Evolutionary conservation across 2,888 invertebrate species (phyloP), one percentile per base, ranked within the genome.

Genomic region (Aleiodes testaceus): DNA sequence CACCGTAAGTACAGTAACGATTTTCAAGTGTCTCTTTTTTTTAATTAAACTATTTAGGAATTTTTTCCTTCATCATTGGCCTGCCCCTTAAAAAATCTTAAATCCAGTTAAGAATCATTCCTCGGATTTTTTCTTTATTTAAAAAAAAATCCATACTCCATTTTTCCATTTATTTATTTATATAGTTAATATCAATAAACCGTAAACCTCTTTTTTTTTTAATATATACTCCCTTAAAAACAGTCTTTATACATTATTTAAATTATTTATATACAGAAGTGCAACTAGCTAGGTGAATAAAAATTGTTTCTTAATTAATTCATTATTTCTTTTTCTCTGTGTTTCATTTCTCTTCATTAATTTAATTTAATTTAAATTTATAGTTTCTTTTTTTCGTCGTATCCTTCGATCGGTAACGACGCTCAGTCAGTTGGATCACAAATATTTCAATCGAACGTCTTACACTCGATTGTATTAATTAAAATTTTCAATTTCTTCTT

Each of bases 231-330:
- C 74, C 77, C 75, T 80, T 77, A 83, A 82, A 85, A 85, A 84
- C 85, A 85, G 82, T 84, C 82, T 82, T 87, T 81, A 83, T 85
- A 87, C 85, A 87, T 78, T 85, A 84, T 84, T 82, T 82, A 83
- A 86, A 84, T 86, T 82, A 82, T 59, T 82, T 84, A 85, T 84
- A 81, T 86, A 85, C 85, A 84, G 79, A 77, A 79, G 78, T 82
- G 82, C 82, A 80, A 76, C 74, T 81, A 82, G 80, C 80, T 81
- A 81, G 75, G 82, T 77, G 80, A 77, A 80, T 81, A 83, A 83
- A 84, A 82, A 79, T 79, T 79, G 72, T 76, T 72, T 69, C 59
- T 74, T 72, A 53, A 69, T 66, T 65, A 45, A 69, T 73, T 72
- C 53, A 52, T 44, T 55, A 20, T 63, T 71, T 66, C n/a, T 55